These are phyloP conservation scores for Grammomys surdaster DNA, from an alignment of 2,113 vertebrate genomes.

Conservation along the genomic window DNA sequence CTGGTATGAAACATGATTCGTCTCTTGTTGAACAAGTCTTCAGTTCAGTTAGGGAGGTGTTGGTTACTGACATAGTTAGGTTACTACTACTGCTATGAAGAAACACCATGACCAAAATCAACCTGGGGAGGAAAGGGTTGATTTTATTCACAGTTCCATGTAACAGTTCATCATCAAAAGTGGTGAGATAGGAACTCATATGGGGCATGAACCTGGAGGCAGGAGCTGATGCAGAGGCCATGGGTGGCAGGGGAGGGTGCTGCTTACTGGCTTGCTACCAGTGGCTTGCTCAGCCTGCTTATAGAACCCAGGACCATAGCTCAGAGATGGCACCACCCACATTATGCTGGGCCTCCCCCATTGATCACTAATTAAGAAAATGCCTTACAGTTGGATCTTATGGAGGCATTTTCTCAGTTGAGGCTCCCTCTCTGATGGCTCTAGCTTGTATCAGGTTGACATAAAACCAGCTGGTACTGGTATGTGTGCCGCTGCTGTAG, in stretches of 20 bases:
- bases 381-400: background rate
- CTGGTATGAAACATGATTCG: background rate
- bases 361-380: background rate
- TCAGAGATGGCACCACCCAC: background rate
- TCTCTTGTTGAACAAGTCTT: background rate
- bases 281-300: background rate
- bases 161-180: background rate
- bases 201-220: background rate
- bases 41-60: background rate
- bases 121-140: background rate
- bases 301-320: background rate
- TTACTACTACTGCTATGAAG: background rate
- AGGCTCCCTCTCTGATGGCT: background rate
- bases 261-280: background rate
- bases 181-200: background rate
- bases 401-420: background rate
- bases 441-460: background rate
- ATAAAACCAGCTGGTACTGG: background rate
- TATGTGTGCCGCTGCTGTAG: background rate
- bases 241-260: background rate
- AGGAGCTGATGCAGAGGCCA: background rate
- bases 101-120: background rate
- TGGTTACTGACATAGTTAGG: background rate
- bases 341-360: background rate
- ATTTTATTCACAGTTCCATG: background rate